These are phyloP conservation scores for Morpho deidamia DNA, from an alignment of 2,888 invertebrate genomes.

Conservation along the genomic window DNA sequence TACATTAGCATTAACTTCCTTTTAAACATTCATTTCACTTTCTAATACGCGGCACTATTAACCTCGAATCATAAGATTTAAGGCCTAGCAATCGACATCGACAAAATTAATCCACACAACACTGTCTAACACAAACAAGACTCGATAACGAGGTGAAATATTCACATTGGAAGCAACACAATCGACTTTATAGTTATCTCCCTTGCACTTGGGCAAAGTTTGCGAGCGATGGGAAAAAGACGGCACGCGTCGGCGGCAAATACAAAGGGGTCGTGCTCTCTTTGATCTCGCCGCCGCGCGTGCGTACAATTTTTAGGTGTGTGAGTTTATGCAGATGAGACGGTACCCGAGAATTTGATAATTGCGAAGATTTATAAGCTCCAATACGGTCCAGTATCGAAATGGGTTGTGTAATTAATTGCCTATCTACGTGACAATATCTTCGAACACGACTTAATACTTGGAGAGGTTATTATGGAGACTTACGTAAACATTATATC, in stretches of 20 bases:
- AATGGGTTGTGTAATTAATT: conserved; percentile 24
- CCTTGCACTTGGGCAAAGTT: conserved; percentile 44
- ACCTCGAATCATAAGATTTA: conserved; percentile 3
- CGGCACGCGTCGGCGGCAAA: conserved; percentile 69
- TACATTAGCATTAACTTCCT: too few relatives aligned
- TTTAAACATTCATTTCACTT: neutral
- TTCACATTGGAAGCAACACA: conserved; percentile 74
- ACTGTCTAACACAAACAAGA: conserved; percentile 76
- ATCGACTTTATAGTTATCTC: conserved; percentile 57
- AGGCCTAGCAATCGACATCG: conserved; percentile 43
- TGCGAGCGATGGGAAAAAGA: conserved; percentile 63
- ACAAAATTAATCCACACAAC: conserved; percentile 44
- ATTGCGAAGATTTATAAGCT: conserved; percentile 74
- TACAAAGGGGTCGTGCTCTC: conserved; percentile 73
- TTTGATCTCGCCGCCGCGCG: conserved; percentile 75
- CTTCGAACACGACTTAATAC: neutral
- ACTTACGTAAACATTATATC: too few relatives aligned
- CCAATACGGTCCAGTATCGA: conserved; percentile 32
- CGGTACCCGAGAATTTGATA: conserved; percentile 69
- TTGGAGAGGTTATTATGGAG: too few relatives aligned
- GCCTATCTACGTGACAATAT: neutral
- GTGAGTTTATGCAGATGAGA: conserved; percentile 72
- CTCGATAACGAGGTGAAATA: conserved; percentile 79
- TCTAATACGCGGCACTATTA: neutral
- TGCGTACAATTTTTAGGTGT: conserved; percentile 58